phyloP scores from a whole-genome alignment of 2,113 vertebrate species.

The Pogona vitticeps region DNA sequence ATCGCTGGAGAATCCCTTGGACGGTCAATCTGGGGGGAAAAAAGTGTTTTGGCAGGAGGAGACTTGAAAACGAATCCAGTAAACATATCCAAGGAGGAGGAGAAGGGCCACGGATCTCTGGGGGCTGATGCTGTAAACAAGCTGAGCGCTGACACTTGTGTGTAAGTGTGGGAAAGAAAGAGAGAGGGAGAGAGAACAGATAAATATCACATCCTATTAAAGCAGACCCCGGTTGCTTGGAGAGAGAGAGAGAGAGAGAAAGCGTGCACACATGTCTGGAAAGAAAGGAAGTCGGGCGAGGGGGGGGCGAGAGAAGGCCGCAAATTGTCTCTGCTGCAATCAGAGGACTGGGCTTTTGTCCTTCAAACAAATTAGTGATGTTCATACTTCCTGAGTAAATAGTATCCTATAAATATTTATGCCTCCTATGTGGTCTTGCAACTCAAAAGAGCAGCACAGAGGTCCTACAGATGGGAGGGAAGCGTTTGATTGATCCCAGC shows the following conservation, averaged over 20 bases:
- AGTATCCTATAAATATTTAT: slow-evolving; percentile 47
- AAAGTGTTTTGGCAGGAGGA: background rate
- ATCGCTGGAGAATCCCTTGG: background rate
- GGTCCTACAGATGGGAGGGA: slow-evolving; percentile 23
- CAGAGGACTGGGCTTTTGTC: background rate
- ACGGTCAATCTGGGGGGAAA: no score
- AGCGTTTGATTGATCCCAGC: slow-evolving; percentile 37
- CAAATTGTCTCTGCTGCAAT: background rate
- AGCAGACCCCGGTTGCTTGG: background rate
- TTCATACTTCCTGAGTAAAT: slow-evolving; percentile 38
- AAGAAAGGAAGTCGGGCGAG: background rate
- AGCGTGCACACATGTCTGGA: no score
- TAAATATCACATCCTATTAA: background rate
- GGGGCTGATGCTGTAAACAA: background rate
- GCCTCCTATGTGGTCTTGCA: slow-evolving; percentile 10
- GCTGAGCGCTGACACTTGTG: no score
- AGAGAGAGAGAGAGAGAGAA: no score
- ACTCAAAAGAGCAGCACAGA: background rate
- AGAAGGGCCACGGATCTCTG: no score
- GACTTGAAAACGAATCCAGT: background rate
- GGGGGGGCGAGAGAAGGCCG: background rate
- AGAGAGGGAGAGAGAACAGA: background rate
- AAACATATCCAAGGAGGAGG: background rate
- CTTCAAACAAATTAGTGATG: slow-evolving; percentile 16
- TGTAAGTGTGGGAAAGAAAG: no score